Percentiles rank a stretch among this genome's conserved stretches.
These are phyloP conservation scores for Piscicola geometra DNA, from an alignment of 2,888 invertebrate genomes.

Conservation along the genomic window DNA sequence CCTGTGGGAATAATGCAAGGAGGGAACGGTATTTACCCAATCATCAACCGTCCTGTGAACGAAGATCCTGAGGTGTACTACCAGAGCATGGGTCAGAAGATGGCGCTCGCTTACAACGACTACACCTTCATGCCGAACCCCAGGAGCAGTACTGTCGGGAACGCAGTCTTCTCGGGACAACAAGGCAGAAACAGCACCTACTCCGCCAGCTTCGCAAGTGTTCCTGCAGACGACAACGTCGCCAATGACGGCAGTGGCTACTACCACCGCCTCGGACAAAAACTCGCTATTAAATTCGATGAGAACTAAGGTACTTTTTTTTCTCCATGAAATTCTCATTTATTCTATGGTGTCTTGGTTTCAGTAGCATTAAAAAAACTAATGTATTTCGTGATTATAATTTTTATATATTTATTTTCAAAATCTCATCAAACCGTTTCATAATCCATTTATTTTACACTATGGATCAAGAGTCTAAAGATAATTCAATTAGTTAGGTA, in stretches of 20 bases:
- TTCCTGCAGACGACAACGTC: conserved; percentile 3
- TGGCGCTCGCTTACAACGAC: conserved; percentile 29
- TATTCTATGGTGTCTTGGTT: neutral
- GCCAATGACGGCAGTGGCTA: conserved; percentile 33
- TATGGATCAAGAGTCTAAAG: too few relatives aligned
- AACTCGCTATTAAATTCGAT: conserved; percentile 34
- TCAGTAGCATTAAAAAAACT: too few relatives aligned
- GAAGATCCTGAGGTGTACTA: conserved; percentile 25
- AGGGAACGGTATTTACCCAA: neutral
- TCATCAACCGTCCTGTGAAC: neutral
- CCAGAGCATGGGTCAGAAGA: conserved; percentile 30
- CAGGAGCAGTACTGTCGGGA: conserved; percentile 13
- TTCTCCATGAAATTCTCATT: too few relatives aligned
- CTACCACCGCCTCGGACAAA: conserved; percentile 35
- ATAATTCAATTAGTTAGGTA: too few relatives aligned
- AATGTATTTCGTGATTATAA: too few relatives aligned
- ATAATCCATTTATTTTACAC: too few relatives aligned
- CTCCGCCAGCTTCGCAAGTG: neutral
- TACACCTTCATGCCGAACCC: conserved; percentile 26
- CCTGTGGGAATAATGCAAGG: neutral
- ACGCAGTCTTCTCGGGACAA: conserved; percentile 20
- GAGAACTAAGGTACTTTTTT: conserved; percentile 11
- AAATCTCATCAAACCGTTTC: too few relatives aligned
- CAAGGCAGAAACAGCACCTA: neutral
- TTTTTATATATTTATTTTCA: too few relatives aligned